Evolutionary conservation across 2,888 invertebrate species (phyloP), one percentile per base, ranked within the genome.

Genomic region (Clusia tigrina): DNA sequence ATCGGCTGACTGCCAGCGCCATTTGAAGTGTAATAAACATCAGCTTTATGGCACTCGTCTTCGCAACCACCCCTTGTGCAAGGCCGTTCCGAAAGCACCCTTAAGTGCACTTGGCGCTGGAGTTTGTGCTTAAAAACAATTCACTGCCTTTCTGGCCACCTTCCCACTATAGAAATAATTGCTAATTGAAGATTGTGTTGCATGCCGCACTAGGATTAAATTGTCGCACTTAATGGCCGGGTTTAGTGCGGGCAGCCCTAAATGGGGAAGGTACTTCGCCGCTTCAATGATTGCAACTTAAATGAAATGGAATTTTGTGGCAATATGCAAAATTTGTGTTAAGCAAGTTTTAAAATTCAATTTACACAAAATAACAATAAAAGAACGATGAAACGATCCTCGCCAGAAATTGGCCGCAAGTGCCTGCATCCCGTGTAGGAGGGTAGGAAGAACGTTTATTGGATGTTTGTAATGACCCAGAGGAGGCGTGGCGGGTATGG

Each of bases 171-270:
- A 17, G 55, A 71, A 76, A 74, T 76, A 74, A 77, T 77, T 73
- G 74, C 76, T 77, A 77, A 77, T 77, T 76, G 74, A 72, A 73
- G 74, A 72, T 74, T 76, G 70, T 12, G 58, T 12, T 23, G 65
- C 64, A 68, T 67, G 67, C 67, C 70, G 69, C 69, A 67, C 64
- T 66, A 65, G 71, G 74, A 73, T 76, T 76, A 75, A 72, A 72
- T 72, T 74, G 74, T 75, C 71, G 68, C 67, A 71, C 70, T 69
- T 72, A 74, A 73, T 71, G 72, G 71, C 62, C 63, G 66, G 64
- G 64, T 64, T 63, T 64, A 54, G 64, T 37, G 37, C 10, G 37
- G n/a, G n/a, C n/a, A n/a, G n/a, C n/a, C 63, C 65, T 65, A 67
- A n/a, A n/a, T n/a, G n/a, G n/a, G n/a, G n/a, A n/a, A n/a, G n/a